Base-by-base conservation (phyloP, 1,140 invertebrate species). In the Melitaea cinxia region DNA sequence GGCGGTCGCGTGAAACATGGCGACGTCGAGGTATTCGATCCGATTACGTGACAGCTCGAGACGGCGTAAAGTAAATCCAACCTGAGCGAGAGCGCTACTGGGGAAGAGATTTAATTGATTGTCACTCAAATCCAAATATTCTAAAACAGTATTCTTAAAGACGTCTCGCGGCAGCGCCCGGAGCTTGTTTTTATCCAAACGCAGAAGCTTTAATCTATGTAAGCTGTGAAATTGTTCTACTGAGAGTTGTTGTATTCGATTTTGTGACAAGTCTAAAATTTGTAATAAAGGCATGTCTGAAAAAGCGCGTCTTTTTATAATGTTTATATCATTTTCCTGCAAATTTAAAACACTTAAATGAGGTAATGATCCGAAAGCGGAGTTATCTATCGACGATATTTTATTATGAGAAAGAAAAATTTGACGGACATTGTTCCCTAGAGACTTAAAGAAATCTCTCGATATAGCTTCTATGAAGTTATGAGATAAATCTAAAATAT, bases 11-110 rank as follows among this genome's bases (percentile, higher is more conserved):
- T 95, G 93, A 73, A 97, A 97, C 80, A 96, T 95, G 2, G 95
- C 96, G 2, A 94, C 94, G 76, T 97, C 96, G 17, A 98, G 84
- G 72, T 96, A 95, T 68, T 97, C 96, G 4, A 98, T 92, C 37
- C 93, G 93, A 80, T 98, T 98, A 42, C 93, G 91, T 0, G 94
- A 93, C 65, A 98, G 89, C 70, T 96, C 94, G 42, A 98, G 92
- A 68, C 94, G 93, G 37, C 95, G 89, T 56, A 96, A 80, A 0
- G 95, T 95, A 66, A 94, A 93, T 0, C 95, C 95, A 1, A 96
- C 92, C 75, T 95, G 94, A 1, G 93, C 85, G 49, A 96, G 91
- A 0, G 94, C 93, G 4, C 91, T 88, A 4, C 93, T 94, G 0
- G 95, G 95, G 71, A 96, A 93, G 1, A 94, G 92, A 6, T 92